Percentiles rank a stretch among this genome's conserved stretches.
phyloP scores from a whole-genome alignment of 2,797 vertebrate genomes.

The Microchirus variegatus region DNA sequence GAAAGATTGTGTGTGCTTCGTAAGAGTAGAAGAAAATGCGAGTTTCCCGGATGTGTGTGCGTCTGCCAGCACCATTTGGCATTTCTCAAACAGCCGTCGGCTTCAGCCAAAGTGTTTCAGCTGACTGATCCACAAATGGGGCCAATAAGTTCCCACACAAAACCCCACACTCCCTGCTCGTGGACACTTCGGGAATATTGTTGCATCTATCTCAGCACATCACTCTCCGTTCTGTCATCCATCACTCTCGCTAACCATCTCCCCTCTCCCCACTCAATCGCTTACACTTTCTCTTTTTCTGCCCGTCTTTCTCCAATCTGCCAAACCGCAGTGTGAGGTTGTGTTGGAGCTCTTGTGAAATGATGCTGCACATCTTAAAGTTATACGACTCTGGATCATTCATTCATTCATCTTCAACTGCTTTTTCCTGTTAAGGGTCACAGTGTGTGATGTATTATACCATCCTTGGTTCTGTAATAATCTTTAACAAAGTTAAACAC shows the following conservation, averaged over 20 bases:
- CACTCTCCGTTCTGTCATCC: conserved; percentile 29
- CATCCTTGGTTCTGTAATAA: too few relatives aligned
- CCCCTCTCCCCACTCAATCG: neutral
- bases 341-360: neutral
- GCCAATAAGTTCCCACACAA: conserved; percentile 67
- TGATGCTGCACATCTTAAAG: neutral
- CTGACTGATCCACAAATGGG: conserved; percentile 71
- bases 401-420: too few relatives aligned
- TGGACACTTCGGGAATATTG: conserved; percentile 52
- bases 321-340: neutral
- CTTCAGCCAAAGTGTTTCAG: conserved; percentile 64
- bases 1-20: neutral
- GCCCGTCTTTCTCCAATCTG: neutral
- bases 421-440: too few relatives aligned
- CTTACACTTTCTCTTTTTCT: neutral
- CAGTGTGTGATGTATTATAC: too few relatives aligned
- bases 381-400: neutral
- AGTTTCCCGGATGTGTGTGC: conserved; percentile 16
- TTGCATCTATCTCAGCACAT: conserved; percentile 51
- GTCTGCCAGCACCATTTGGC: conserved; percentile 55
- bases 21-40: neutral
- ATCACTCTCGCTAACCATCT: conserved; percentile 38
- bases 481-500: too few relatives aligned
- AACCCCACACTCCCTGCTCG: conserved; percentile 32
- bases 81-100: conserved; percentile 69